phyloP scores from a whole-genome alignment of 2,113 vertebrate species.

The Eudyptes chrysolophus region DNA sequence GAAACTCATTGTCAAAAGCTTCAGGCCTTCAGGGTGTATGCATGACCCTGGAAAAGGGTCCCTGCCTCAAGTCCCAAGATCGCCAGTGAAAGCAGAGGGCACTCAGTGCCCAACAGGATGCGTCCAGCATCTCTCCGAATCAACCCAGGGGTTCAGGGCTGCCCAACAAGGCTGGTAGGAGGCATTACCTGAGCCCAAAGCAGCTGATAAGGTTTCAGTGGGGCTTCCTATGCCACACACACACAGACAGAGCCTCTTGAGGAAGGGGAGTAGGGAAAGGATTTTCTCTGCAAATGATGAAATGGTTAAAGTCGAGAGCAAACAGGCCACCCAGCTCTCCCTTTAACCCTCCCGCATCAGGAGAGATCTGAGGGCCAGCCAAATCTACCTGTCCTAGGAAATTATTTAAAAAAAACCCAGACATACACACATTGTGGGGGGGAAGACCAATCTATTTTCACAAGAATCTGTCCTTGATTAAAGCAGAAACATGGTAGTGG shows the following conservation, averaged over 20 bases:
- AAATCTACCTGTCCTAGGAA: constrained; percentile 66
- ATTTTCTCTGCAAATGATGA: constrained; percentile 1
- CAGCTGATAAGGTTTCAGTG: not conserved
- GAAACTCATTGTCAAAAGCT: not conserved
- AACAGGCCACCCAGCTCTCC: constrained; percentile 32
- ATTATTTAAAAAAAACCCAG: not conserved
- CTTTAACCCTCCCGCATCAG: constrained; percentile 37
- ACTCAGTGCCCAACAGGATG: not conserved
- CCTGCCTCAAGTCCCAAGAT: not conserved
- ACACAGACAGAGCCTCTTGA: not conserved
- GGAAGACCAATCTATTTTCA: constrained; percentile 39
- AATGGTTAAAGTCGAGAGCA: constrained; percentile 39
- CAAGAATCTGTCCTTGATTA: constrained; percentile 72
- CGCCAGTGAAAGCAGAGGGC: not conserved
- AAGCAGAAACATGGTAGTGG: constrained; percentile 43
- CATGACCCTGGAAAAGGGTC: not conserved
- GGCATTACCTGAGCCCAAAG: not conserved
- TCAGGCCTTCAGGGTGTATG: not conserved
- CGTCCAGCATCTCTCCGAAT: not conserved
- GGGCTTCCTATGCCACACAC: not conserved
- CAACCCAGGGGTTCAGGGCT: not conserved
- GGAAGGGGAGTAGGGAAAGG: not conserved
- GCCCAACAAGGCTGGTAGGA: not conserved
- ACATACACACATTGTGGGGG: not conserved
- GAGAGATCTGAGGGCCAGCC: constrained; percentile 21